A percentile compares a stretch with the other conserved stretches of the same genome.
Evolutionary conservation across 2,113 vertebrate genomes (phyloP).

Genomic region (Arizona elegans): DNA sequence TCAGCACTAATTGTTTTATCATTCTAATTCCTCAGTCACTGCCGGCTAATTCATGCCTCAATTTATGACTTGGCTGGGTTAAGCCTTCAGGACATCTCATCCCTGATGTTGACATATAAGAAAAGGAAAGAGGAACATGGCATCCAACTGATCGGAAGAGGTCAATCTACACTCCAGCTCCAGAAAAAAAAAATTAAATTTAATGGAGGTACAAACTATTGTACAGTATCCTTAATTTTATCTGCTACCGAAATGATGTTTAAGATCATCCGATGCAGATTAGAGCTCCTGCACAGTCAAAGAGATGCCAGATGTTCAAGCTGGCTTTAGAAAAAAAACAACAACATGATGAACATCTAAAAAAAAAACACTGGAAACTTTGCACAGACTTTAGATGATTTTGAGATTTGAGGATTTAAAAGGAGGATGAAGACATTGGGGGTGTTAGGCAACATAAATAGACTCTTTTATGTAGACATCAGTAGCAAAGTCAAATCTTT

Average conservation of each 20-base stretch:
- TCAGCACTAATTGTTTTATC: neutral
- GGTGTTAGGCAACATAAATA: neutral
- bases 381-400: neutral
- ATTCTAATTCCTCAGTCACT: neutral
- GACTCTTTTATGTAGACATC: neutral
- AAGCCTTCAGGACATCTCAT: neutral
- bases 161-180: neutral
- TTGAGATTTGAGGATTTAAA: neutral
- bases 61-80: neutral
- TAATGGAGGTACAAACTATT: neutral
- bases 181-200: neutral
- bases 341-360: neutral
- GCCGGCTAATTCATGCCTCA: neutral
- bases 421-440: neutral
- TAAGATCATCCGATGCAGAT: neutral
- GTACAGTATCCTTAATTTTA: neutral
- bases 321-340: neutral
- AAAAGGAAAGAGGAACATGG: neutral
- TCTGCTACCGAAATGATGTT: neutral
- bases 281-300: neutral
- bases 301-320: neutral
- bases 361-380: neutral
- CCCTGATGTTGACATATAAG: neutral
- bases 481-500: neutral
- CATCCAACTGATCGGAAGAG: neutral